These are phyloP conservation scores for Sardina pilchardus DNA, from an alignment of 2,113 vertebrate species.

Conservation along the genomic window DNA sequence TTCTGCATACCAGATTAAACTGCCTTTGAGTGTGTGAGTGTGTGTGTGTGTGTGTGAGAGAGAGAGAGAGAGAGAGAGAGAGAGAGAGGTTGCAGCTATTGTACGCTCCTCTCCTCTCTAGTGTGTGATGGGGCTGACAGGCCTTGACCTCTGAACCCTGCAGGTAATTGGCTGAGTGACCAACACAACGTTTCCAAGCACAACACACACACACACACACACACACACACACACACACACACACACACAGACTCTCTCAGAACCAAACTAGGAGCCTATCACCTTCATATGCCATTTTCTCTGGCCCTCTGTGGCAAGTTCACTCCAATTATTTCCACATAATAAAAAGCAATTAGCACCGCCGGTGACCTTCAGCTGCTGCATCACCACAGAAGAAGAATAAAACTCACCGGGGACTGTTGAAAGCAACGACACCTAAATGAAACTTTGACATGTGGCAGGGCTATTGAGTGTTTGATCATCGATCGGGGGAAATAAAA, in stretches of 20 bases:
- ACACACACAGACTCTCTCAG: too few species aligned
- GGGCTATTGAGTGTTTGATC: neutral
- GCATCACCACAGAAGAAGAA: too few species aligned
- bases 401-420: neutral
- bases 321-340: neutral
- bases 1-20: too few species aligned
- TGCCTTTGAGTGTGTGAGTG: neutral
- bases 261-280: neutral
- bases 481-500: neutral
- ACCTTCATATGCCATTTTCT: neutral
- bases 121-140: too few species aligned
- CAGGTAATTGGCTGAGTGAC: too few species aligned
- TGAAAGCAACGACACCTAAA: neutral
- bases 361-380: neutral
- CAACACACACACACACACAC: too few species aligned
- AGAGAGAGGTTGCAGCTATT: too few species aligned
- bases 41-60: neutral
- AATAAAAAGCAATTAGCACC: neutral
- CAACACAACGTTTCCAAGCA: too few species aligned
- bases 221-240: too few species aligned
- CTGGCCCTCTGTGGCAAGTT: neutral
- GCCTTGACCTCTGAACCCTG: too few species aligned
- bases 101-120: too few species aligned
- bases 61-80: too few species aligned
- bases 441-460: neutral